These are phyloP conservation scores for Procapra przewalskii DNA, from an alignment of 2,113 vertebrate genomes.

Conservation along the genomic window DNA sequence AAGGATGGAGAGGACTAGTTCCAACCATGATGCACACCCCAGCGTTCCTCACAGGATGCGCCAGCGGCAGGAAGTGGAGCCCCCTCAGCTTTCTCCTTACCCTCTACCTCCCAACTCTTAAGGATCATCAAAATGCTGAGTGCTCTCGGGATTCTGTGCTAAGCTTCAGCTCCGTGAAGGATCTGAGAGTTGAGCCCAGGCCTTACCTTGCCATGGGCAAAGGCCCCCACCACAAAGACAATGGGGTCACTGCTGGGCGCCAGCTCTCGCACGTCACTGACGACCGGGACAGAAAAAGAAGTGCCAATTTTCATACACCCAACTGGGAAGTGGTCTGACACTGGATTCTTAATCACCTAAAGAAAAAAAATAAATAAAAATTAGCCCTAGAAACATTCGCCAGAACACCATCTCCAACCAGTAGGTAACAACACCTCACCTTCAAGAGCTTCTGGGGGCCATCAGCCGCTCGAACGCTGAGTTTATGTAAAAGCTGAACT, in stretches of 20 bases:
- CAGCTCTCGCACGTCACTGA: slow-evolving; percentile 83
- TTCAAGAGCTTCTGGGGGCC: slow-evolving; percentile 93
- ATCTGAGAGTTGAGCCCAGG: background rate
- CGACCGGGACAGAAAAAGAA: slow-evolving; percentile 85
- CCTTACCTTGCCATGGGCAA: slow-evolving; percentile 94
- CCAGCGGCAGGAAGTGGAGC: no score
- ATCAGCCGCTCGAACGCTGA: slow-evolving; percentile 95
- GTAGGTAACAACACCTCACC: slow-evolving; percentile 67
- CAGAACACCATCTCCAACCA: background rate
- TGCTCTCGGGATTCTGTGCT: background rate
- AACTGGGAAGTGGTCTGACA: slow-evolving; percentile 92
- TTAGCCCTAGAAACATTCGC: background rate
- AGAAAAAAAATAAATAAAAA: background rate
- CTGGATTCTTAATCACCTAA: slow-evolving; percentile 94
- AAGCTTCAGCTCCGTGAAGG: background rate
- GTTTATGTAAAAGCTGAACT: slow-evolving; percentile 98
- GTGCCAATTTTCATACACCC: slow-evolving; percentile 91
- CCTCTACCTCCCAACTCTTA: background rate
- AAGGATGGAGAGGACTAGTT: background rate
- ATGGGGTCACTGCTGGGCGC: slow-evolving; percentile 87
- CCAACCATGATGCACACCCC: background rate
- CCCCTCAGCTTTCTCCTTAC: background rate
- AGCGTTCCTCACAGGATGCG: background rate
- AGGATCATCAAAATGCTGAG: background rate
- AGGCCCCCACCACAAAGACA: slow-evolving; percentile 93